Conservation (phyloP, 2,888 invertebrate genomes). For the Xestia c-nigrum region DNA sequence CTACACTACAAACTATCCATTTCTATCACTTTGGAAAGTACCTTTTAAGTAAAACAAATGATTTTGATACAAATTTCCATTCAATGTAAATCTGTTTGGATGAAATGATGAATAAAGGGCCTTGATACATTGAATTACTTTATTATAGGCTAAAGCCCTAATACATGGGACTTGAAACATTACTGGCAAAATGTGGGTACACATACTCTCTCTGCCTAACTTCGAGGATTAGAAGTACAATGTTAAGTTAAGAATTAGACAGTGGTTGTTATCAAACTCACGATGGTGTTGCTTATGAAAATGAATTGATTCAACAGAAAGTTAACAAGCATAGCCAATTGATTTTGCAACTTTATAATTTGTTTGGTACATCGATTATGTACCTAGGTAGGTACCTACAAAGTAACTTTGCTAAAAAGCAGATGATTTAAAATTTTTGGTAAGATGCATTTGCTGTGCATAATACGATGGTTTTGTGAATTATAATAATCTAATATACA, state of each 20-base stretch:
- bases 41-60: neutral
- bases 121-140: no score
- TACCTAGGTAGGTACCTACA: neutral
- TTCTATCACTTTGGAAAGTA: neutral
- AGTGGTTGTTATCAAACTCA: neutral
- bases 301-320: neutral
- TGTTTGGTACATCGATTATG: neutral
- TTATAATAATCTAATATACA: neutral
- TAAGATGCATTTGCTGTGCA: neutral
- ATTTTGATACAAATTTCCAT: neutral
- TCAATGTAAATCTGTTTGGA: neutral
- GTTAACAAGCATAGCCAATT: constrained; percentile 31
- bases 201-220: neutral
- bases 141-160: neutral
- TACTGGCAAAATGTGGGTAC: neutral
- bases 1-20: no score
- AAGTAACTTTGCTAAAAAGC: neutral
- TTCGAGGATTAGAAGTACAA: neutral
- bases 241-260: neutral
- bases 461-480: neutral
- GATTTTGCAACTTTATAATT: neutral
- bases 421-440: neutral
- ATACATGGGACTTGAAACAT: neutral
- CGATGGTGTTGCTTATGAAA: neutral
- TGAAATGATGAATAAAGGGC: neutral